Base-by-base conservation (phyloP, 2,888 invertebrate species). In the Hirtodrosophila trivittata region DNA sequence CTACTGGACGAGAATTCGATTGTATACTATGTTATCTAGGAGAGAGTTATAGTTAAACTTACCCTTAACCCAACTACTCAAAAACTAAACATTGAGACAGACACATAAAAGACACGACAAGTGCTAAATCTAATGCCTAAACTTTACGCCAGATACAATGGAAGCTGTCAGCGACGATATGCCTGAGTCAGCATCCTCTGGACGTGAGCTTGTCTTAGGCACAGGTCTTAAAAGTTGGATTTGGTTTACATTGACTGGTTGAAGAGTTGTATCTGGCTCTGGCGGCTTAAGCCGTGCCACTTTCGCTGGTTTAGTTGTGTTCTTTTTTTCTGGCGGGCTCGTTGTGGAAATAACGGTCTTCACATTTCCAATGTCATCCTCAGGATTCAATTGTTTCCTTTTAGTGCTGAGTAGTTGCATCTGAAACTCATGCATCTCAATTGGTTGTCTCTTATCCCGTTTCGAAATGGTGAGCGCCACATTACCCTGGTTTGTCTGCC, bases 281-380 rank as follows among this genome's bases (percentile, higher is more conserved):
- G 21, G 6, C 2, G 37, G 18, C 33, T 46, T 57, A 21, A 32
- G 33, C n/a, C 38, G 47, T 12, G 33, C 25, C n/a, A 43, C 12
- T 18, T 14, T 49, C 10, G 13, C 12, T 1, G 4, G 1, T 18
- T 46, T 10, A 16, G 13, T 18, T 32, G n/a, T n/a, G 33, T 18
- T 26, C 5, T 4, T 37, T 13, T 10, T 2, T 26, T 16, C 41
- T 16, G 32, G 8, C n/a, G 8, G 8, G 1, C 16, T 46, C 16
- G 32, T 50, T 16, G 28, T 13, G 3, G 14, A 1, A 1, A 12
- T 8, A 7, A 33, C 30, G 26, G 28, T 30, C 0, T 55, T 51
- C 10, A 78, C 49, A 64, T 82, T 77, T n/a, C 89, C 89, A 51
- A 89, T 84, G 26, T 90, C 88, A 56, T 90, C 90, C 52, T 90